Evolutionary conservation across 2,888 invertebrate species (phyloP), one percentile per base, ranked within the genome.

Genomic region (Erynnis tages): DNA sequence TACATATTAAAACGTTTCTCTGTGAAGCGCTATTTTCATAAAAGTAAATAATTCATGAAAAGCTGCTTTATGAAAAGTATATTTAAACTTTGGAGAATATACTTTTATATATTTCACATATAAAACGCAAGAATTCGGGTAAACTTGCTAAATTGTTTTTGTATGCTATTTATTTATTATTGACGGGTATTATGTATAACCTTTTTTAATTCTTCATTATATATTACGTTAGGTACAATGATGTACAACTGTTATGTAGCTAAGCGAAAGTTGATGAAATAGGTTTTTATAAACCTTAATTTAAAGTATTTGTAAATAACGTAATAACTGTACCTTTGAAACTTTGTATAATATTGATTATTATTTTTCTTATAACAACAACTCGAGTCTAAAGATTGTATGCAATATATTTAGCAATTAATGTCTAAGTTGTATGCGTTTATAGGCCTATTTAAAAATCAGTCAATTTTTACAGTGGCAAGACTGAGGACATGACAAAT

Each of bases 391-490:
- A 25, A 35, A 47, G 47, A 56, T 45, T 57, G 48, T 59, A 53
- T 49, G 49, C 52, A 58, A 54, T 53, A 54, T 55, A 54, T 52
- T 55, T 19, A 40, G 8, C 14, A 48, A 23, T 34, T 30, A 48
- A 48, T 1, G 21, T 48, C 7, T 49, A 49, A 41, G 11, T 41
- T 48, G 40, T 50, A 50, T 35, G 27, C 25, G 25, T 41, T 14
- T 16, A 41, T 10, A 40, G 23, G 38, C 30, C 40, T 49, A 38
- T 34, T 34, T 27, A 54, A 54, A 56, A 55, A 54, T 69, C 67
- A 66, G 75, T 78, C 78, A 80, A 78, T 79, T 77, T 74, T 66
- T 71, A 74, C 70, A 69, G 65, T 71, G 67, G 65, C 67, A 82
- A 85, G 83, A 86, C 85, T 85, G 82, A 79, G 60, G 59, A 63